Base-by-base conservation (phyloP, 2,797 vertebrate species). In the Microhierax caerulescens region DNA sequence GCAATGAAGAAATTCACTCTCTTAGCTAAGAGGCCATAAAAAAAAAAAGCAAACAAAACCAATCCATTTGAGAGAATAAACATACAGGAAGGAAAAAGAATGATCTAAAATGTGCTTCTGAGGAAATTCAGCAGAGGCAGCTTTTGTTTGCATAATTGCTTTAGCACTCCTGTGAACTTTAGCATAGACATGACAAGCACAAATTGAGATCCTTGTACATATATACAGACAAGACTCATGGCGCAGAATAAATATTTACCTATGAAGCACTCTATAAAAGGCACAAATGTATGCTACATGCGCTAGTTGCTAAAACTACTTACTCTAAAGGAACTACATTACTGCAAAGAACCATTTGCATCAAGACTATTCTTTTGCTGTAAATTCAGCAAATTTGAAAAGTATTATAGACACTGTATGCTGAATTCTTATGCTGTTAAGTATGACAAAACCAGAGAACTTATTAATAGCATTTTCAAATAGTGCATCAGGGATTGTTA, bases 121-220 rank as follows among this genome's bases (percentile, higher is more conserved):
- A 72, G 68, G 84, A 61, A 85, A 91, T 59, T 87, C 90, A 54
- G 75, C 3, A 0, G 5, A 24, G 89, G 95, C 94, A 92, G 88
- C 64, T 88, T 72, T 84, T 60, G 57, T 83, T 91, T 70, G 76
- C 22, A 7, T 41, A 10, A 37, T 57, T 48, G 74, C 68, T 75
- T 56, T 76, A 74, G 79, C 91, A 51, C 75, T 90, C 97, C 96
- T 97, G 98, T 96, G 98, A 98, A 98, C 98, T 97, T 98, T 96
- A 57, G 98, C 98, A 98, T 84, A 98, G 98, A 98, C 94, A 81
- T 56, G 76, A 83, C 74, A 51, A 34, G 88, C 93, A 95, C 96
- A 91, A 89, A 78, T 7, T 11, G 80, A 95, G 96, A 61, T 88
- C 51, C 60, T 90, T 24, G 54, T 67, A 96, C 93, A 87, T 54